phyloP scores from a whole-genome alignment of 2,113 vertebrate genomes.

The Chlorodrepanis virens region DNA sequence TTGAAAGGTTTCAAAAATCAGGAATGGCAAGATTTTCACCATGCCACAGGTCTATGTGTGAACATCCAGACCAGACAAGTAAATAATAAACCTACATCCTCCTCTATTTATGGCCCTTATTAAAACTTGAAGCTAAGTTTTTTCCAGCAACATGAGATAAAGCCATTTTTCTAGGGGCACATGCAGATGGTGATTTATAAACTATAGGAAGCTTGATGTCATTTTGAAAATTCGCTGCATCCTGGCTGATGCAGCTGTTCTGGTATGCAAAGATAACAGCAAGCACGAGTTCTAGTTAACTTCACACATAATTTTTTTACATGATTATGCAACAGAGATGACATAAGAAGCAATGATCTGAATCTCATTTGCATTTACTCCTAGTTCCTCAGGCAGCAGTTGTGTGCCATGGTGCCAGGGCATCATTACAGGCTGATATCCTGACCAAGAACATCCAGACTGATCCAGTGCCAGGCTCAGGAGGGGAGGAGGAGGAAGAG shows the following conservation, averaged over 20 bases:
- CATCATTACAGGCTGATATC: neutral
- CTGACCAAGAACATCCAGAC: neutral
- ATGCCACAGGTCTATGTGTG: neutral
- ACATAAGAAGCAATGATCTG: neutral
- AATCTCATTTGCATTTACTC: neutral
- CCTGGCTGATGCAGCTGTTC: slow-evolving; percentile 1
- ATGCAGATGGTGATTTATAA: slow-evolving; percentile 53
- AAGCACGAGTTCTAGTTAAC: neutral
- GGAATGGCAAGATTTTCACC: neutral
- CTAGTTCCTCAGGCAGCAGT: neutral
- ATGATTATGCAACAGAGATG: neutral
- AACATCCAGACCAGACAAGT: slow-evolving; percentile 19
- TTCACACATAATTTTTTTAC: neutral
- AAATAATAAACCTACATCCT: slow-evolving; percentile 48
- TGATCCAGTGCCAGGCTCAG: neutral
- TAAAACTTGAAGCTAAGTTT: slow-evolving; percentile 50
- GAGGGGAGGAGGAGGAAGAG: neutral
- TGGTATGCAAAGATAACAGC: neutral
- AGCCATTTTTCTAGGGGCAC: slow-evolving; percentile 11
- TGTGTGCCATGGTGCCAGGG: neutral
- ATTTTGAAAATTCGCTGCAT: slow-evolving; percentile 7
- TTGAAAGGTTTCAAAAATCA: neutral
- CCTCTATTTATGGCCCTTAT: slow-evolving; percentile 15
- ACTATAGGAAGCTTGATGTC: slow-evolving; percentile 6
- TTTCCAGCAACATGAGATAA: slow-evolving; percentile 23